phyloP scores from a whole-genome alignment of 2,797 vertebrate species.

The Taenioides sp. region DNA sequence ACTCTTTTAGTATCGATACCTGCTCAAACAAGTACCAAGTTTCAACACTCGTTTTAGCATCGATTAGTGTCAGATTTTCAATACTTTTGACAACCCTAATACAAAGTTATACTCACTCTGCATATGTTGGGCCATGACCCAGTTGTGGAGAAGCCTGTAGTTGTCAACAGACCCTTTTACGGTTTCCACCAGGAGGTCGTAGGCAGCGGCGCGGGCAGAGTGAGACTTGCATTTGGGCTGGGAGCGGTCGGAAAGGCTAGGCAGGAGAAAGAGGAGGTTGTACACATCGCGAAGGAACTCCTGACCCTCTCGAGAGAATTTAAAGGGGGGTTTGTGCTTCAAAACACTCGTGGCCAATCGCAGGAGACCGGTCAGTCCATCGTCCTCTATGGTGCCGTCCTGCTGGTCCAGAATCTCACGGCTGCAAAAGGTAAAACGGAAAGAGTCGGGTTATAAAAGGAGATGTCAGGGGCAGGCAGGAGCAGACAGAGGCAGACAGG shows the following conservation, averaged over 20 bases:
- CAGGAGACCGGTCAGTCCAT: constrained; percentile 92
- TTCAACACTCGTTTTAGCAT: too few relatives aligned
- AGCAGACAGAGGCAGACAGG: too few relatives aligned
- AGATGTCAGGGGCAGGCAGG: too few relatives aligned
- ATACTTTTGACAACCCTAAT: too few relatives aligned
- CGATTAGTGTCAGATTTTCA: too few relatives aligned
- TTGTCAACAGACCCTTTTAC: constrained; percentile 97
- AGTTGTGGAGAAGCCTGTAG: constrained; percentile 97
- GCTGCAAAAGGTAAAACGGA: constrained; percentile 61
- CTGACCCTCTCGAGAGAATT: constrained; percentile 96
- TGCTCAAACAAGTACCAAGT: too few relatives aligned
- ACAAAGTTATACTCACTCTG: constrained; percentile 81
- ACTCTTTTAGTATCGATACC: too few relatives aligned
- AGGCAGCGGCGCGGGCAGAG: constrained; percentile 94
- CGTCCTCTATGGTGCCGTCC: constrained; percentile 92
- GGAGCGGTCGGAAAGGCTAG: constrained; percentile 92
- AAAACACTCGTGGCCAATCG: constrained; percentile 94
- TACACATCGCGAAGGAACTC: constrained; percentile 96
- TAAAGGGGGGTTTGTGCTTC: constrained; percentile 98
- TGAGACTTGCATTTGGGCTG: constrained; percentile 98
- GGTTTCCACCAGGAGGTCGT: constrained; percentile 95
- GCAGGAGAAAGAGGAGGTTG: constrained; percentile 95
- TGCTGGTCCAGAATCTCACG: constrained; percentile 98
- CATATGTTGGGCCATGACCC: constrained; percentile 99
- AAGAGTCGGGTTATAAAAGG: not conserved